These are phyloP conservation scores for Perizoma flavofasciatum DNA, from an alignment of 2,888 invertebrate genomes.

Conservation along the genomic window DNA sequence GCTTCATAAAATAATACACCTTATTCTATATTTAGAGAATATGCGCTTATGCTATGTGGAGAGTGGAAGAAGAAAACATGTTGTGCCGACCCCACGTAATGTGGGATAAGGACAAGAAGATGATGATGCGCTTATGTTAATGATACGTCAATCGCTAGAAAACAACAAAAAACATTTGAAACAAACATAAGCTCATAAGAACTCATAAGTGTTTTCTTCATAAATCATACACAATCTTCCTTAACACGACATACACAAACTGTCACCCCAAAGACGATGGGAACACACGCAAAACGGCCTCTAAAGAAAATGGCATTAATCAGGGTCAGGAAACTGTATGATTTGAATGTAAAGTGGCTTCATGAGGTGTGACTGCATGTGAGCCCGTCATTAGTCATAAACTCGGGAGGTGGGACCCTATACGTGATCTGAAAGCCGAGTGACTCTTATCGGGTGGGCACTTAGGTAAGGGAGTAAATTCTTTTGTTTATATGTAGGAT, in stretches of 20 bases:
- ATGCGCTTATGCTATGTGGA: too few relatives aligned
- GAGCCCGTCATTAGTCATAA: slow-evolving; percentile 83
- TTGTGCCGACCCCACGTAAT: too few relatives aligned
- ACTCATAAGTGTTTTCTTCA: slow-evolving; percentile 13
- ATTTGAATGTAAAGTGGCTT: slow-evolving; percentile 80
- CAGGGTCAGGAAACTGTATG: slow-evolving; percentile 77
- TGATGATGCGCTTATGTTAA: too few relatives aligned
- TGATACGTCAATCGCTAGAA: not conserved
- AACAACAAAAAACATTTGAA: slow-evolving; percentile 1
- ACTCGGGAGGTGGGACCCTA: slow-evolving; percentile 56
- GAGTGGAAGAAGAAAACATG: too few relatives aligned
- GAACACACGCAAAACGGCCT: slow-evolving; percentile 51
- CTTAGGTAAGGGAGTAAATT: slow-evolving; percentile 46
- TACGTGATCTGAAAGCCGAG: slow-evolving; percentile 70
- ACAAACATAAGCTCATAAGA: not conserved
- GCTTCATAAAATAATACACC: too few relatives aligned
- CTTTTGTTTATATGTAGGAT: slow-evolving; percentile 38
- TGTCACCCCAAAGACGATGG: slow-evolving; percentile 1
- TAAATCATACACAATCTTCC: slow-evolving; percentile 36
- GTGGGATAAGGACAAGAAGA: too few relatives aligned
- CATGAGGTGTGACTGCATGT: slow-evolving; percentile 68
- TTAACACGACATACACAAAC: slow-evolving; percentile 41
- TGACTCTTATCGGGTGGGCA: slow-evolving; percentile 60
- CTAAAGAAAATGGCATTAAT: slow-evolving; percentile 79
- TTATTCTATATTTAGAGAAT: too few relatives aligned